Evolutionary conservation across 2,797 vertebrate genomes (phyloP).

Genomic region (Neosilurus mollespiculum): DNA sequence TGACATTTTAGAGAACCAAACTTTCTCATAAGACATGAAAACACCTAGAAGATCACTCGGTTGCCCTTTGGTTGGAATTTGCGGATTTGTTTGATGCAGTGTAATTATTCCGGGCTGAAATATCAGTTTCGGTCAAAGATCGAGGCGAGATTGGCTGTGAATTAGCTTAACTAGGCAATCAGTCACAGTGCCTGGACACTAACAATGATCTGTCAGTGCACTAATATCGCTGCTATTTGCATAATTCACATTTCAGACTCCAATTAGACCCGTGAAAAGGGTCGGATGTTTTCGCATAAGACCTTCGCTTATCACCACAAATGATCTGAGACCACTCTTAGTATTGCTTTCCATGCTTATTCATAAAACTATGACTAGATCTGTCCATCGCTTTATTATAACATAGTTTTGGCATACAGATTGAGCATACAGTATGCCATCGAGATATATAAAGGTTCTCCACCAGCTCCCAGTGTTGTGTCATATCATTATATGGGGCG

Average conservation of each 20-base stretch:
- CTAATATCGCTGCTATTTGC: slow-evolving; percentile 34
- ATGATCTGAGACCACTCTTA: slow-evolving; percentile 1
- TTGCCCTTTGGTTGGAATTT: slow-evolving; percentile 56
- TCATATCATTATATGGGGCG: background rate
- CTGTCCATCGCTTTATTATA: background rate
- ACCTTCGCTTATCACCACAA: slow-evolving; percentile 14
- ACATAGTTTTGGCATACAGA: background rate
- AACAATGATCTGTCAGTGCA: slow-evolving; percentile 27
- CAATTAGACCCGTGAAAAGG: slow-evolving; percentile 29
- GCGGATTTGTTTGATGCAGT: slow-evolving; percentile 56
- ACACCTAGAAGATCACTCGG: slow-evolving; percentile 51
- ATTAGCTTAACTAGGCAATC: slow-evolving; percentile 49
- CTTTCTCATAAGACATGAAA: slow-evolving; percentile 60
- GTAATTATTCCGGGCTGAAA: slow-evolving; percentile 53
- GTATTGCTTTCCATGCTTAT: background rate
- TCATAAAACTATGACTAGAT: background rate
- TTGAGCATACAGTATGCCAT: background rate
- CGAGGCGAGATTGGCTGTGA: slow-evolving; percentile 33
- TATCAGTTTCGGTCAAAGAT: slow-evolving; percentile 52
- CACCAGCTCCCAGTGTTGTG: background rate
- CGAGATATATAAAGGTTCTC: background rate
- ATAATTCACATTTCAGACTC: slow-evolving; percentile 44
- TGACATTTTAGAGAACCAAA: slow-evolving; percentile 72
- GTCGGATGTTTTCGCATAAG: slow-evolving; percentile 19
- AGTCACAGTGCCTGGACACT: slow-evolving; percentile 36